These are phyloP conservation scores for Saccopteryx bilineata DNA, from an alignment of 2,113 vertebrate genomes.

Conservation along the genomic window DNA sequence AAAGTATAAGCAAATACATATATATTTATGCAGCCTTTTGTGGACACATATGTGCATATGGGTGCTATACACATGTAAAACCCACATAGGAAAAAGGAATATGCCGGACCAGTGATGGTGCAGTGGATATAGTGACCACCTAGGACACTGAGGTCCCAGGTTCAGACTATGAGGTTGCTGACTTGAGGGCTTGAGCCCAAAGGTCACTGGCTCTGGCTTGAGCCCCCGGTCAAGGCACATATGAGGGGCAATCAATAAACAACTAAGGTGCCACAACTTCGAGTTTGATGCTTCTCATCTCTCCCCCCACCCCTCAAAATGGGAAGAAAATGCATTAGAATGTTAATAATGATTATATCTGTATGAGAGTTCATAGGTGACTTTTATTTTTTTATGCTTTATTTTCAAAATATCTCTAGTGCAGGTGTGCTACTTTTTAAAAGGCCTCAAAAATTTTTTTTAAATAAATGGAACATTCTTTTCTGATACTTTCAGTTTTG, in stretches of 20 bases:
- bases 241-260: no score
- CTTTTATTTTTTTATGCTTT: slow-evolving; percentile 2
- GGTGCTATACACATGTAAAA: neutral
- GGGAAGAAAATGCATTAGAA: neutral
- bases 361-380: neutral
- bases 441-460: neutral
- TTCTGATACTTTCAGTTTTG: slow-evolving; percentile 35
- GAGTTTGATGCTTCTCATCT: no score
- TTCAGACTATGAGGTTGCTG: no score
- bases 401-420: slow-evolving; percentile 26
- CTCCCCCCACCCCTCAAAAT: no score
- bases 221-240: no score
- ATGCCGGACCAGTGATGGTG: no score
- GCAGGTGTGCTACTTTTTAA: neutral
- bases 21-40: neutral
- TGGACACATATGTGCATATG: neutral
- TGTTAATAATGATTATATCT: neutral
- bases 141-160: no score
- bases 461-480: neutral
- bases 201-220: no score
- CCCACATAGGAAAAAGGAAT: neutral
- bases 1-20: neutral
- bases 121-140: no score
- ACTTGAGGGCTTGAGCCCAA: no score
- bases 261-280: no score